A percentile compares a stretch with the other conserved stretches of the same genome.
These are phyloP conservation scores for Chironex yamaguchii DNA, from an alignment of 30 jellyfish, hydroid and myxozoan species.

Conservation along the genomic window DNA sequence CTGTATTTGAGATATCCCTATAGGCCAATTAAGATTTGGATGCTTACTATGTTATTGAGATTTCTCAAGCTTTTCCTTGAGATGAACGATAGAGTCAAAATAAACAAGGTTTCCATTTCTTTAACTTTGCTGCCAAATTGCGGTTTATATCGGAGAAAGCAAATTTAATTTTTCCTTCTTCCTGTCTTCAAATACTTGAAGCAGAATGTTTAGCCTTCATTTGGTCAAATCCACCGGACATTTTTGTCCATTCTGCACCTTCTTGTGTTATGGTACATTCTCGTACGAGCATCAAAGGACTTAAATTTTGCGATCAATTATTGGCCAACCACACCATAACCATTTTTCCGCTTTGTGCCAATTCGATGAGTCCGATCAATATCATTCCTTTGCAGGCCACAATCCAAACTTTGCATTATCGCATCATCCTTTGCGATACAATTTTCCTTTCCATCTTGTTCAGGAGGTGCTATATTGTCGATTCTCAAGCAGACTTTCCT, in stretches of 20 bases:
- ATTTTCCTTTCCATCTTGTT: constrained; percentile 22
- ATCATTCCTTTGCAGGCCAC: constrained; percentile 50
- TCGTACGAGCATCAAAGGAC: constrained; percentile 10
- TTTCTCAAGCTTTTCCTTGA: background rate
- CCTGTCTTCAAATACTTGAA: constrained; percentile 26
- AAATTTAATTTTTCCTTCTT: constrained; percentile 1
- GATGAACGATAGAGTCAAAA: background rate
- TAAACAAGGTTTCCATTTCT: no score
- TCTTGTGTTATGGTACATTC: constrained; percentile 8
- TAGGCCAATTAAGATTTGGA: no score
- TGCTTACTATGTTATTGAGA: no score
- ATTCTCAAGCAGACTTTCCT: constrained; percentile 33
- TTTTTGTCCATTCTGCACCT: constrained; percentile 4
- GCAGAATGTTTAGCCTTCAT: background rate
- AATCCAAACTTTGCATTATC: constrained; percentile 14
- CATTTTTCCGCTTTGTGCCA: constrained; percentile 24
- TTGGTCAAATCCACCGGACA: constrained; percentile 48
- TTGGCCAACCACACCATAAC: background rate
- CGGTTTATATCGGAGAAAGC: constrained; percentile 27
- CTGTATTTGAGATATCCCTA: no score
- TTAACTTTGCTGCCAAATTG: constrained; percentile 24
- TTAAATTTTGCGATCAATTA: constrained; percentile 23
- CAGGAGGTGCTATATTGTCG: constrained; percentile 22
- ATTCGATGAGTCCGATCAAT: constrained; percentile 53
- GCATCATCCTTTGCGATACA: background rate